Conservation (phyloP, 2,797 vertebrate genomes). For the Notolepis coatsorum region DNA sequence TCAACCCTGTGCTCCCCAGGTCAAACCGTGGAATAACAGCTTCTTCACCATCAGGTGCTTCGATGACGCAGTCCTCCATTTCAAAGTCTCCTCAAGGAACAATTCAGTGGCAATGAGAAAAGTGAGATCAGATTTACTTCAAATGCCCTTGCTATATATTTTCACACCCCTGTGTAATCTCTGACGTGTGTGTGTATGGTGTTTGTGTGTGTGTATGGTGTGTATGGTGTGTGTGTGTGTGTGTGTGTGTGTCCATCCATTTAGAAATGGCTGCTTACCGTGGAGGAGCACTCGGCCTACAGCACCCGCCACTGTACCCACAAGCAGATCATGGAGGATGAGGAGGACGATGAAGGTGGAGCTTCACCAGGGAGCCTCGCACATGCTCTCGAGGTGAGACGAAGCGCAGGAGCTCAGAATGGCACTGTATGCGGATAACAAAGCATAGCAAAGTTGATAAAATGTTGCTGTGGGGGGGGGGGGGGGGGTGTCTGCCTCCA, state of each 20-base stretch:
- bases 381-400: slow-evolving; percentile 83
- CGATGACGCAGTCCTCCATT: slow-evolving; percentile 87
- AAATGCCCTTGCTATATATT: background rate
- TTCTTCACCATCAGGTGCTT: slow-evolving; percentile 91
- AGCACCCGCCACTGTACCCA: slow-evolving; percentile 84
- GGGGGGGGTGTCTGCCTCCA: slow-evolving; percentile 3
- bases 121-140: slow-evolving; percentile 73
- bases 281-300: slow-evolving; percentile 90
- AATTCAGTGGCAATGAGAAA: slow-evolving; percentile 84
- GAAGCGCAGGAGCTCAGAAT: background rate
- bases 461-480: too few relatives aligned
- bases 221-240: background rate
- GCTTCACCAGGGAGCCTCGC: slow-evolving; percentile 74
- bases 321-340: slow-evolving; percentile 74
- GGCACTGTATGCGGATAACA: too few relatives aligned
- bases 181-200: background rate
- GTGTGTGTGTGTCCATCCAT: slow-evolving; percentile 22
- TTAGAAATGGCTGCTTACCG: slow-evolving; percentile 90
- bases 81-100: slow-evolving; percentile 86
- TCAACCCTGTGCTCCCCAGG: slow-evolving; percentile 59
- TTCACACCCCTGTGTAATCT: background rate
- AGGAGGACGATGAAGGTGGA: slow-evolving; percentile 67
- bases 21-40: slow-evolving; percentile 89
- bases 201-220: background rate
- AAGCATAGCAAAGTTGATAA: too few relatives aligned